phyloP scores from a whole-genome alignment of 2,113 vertebrate genomes.

The Sebastes schlegelii region DNA sequence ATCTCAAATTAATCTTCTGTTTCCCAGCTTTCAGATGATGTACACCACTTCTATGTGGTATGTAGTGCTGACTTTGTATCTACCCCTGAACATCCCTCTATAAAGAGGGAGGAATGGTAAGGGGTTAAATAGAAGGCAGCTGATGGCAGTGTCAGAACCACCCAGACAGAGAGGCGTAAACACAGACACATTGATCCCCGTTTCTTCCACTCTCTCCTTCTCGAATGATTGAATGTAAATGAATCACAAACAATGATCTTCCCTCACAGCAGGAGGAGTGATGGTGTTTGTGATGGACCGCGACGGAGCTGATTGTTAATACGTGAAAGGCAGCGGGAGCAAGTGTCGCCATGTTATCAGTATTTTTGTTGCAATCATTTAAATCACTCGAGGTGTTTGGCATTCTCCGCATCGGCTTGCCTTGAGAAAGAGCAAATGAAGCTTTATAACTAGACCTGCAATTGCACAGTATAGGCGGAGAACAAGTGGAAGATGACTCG shows the following conservation, averaged over 20 bases:
- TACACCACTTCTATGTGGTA: no score
- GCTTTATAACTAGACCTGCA: constrained; percentile 23
- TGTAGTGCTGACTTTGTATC: no score
- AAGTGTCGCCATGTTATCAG: constrained; percentile 2
- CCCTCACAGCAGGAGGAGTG: constrained; percentile 34
- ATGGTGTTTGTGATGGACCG: constrained; percentile 26
- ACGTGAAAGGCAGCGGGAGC: constrained; percentile 21
- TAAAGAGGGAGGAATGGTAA: no score
- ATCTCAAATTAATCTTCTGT: no score
- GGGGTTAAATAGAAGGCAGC: not conserved
- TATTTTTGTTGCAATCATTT: constrained; percentile 40
- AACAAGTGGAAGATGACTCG: constrained; percentile 25
- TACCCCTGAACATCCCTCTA: no score
- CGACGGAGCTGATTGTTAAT: constrained; percentile 19
- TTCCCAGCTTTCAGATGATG: no score
- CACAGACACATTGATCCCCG: constrained; percentile 35
- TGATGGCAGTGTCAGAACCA: not conserved
- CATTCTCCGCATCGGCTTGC: constrained; percentile 23
- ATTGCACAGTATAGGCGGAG: constrained; percentile 21
- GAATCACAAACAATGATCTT: constrained; percentile 38
- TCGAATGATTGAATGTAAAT: constrained; percentile 43
- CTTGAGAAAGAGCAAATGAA: constrained; percentile 42
- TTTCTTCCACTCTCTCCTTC: constrained; percentile 13
- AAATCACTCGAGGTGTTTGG: constrained; percentile 19
- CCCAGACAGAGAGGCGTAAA: constrained; percentile 28